Conservation (phyloP, 2,888 invertebrate genomes). For the Calameuta filiformis region DNA sequence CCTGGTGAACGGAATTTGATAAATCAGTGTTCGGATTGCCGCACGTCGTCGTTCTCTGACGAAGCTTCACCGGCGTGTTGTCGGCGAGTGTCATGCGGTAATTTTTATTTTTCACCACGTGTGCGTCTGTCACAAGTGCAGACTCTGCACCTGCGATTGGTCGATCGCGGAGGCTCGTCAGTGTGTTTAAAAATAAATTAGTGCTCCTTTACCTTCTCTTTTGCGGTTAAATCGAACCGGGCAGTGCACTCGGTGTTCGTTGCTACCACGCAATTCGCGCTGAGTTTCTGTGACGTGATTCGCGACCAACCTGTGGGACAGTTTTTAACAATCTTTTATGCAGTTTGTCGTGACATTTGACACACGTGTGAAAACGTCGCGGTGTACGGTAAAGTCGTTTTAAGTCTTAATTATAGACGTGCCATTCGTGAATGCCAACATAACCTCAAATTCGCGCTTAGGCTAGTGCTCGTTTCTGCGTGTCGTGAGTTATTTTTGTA, state of each 20-base stretch:
- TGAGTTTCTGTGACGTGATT: neutral
- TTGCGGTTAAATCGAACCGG: conserved; percentile 45
- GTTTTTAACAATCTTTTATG: conserved; percentile 6
- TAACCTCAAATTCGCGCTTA: conserved; percentile 6
- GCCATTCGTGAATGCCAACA: neutral
- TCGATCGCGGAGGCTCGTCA: conserved; percentile 44
- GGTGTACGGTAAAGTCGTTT: conserved; percentile 15
- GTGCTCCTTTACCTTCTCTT: conserved; percentile 27
- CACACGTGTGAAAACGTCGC: conserved; percentile 27
- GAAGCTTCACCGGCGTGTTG: neutral
- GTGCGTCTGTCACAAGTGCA: conserved; percentile 13
- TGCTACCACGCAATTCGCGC: neutral
- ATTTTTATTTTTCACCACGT: conserved; percentile 22
- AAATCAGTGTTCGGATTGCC: neutral
- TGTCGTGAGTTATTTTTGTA: conserved; percentile 6
- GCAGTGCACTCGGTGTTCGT: conserved; percentile 48
- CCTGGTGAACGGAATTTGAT: neutral
- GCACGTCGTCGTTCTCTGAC: neutral
- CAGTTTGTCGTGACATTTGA: conserved; percentile 11
- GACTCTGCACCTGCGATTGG: conserved; percentile 40
- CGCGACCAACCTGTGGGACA: neutral
- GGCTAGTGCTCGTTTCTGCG: neutral
- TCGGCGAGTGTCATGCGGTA: neutral
- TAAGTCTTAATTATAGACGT: conserved; percentile 33
- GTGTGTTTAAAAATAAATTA: conserved; percentile 51